These are phyloP conservation scores for Drosophila aff. DNA, from an alignment of 1,140 invertebrate species.

Conservation along the genomic window DNA sequence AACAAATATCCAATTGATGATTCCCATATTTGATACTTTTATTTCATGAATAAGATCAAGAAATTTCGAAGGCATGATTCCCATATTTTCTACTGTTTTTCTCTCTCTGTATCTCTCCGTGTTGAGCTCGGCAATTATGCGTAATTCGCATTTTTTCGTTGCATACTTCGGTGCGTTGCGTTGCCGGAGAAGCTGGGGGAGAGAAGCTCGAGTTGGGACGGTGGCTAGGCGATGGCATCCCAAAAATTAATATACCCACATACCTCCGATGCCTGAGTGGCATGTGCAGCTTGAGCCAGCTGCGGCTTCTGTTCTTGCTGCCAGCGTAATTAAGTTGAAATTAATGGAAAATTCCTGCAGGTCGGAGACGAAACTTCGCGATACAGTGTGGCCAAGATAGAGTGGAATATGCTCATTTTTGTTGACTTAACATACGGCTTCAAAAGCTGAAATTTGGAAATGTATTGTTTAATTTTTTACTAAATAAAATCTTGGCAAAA, in stretches of 20 bases:
- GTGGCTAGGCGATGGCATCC: conserved; percentile 39
- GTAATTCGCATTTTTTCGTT: conserved; percentile 73
- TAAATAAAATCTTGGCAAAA: no score
- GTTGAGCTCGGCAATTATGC: conserved; percentile 60
- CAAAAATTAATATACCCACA: conserved; percentile 73
- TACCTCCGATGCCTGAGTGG: conserved; percentile 42
- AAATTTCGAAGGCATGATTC: accelerated
- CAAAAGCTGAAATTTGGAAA: not conserved
- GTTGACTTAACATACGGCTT: not conserved
- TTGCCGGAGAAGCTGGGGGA: not conserved
- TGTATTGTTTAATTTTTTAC: no score
- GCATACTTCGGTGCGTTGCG: conserved; percentile 64
- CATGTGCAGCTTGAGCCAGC: conserved; percentile 50
- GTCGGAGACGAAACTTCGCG: conserved; percentile 8
- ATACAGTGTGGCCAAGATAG: conserved; percentile 19
- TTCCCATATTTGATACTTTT: not conserved
- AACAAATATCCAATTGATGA: no score
- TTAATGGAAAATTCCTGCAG: conserved; percentile 56
- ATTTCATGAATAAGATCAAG: no score
- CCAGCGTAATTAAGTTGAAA: conserved; percentile 65
- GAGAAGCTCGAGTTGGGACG: not conserved
- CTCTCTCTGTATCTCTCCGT: not conserved
- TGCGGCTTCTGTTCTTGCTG: conserved; percentile 37
- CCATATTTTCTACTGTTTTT: not conserved
- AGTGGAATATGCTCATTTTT: not conserved